Evolutionary conservation across 2,797 vertebrate species (phyloP), one percentile per base, ranked within the genome.

Genomic region (Microcaecilia unicolor): DNA sequence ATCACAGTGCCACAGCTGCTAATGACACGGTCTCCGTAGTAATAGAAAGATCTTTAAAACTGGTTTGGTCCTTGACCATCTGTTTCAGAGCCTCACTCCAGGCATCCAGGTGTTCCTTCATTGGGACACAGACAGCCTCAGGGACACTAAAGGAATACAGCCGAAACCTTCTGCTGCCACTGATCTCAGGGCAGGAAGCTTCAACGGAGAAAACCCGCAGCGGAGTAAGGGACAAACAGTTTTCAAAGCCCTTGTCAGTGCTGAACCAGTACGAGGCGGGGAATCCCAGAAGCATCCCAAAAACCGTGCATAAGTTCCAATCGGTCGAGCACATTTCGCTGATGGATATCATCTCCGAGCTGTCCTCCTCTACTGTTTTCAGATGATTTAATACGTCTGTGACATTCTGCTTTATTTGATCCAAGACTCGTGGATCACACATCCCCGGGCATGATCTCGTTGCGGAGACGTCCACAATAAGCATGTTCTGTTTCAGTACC

Each of bases 111-210:
- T 28, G 25, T 6, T 26, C 51, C 31, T 51, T 19, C 4, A 83
- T 61, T 41, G 77, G 54, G 3, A 41, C 3, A 3, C 72, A 73
- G 15, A 96, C 71, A 23, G 48, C 67, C 22, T 88, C 83, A 0
- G 95, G 94, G 42, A 93, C 22, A 28, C 91, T 98, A 62, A 97
- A 99, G 16, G 95, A 97, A 55, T 77, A 97, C 10, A 99, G 70
- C 31, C 48, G 70, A 29, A 81, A 66, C 10, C 28, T 45, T 26
- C 79, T 72, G 10, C 58, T 48, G 0, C 34, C 31, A n/a, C n/a
- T 20, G 8, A 75, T 70, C 10, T 56, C 46, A 31, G 60, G 56
- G 72, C 84, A 91, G 6, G 53, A 59, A 1, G 73, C 82, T 31
- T 15, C 72, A 15, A 65, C 85, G 1, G 70, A 84, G 28, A 78